These are phyloP conservation scores for Halesus radiatus DNA, from an alignment of 1,140 invertebrate species.

Conservation along the genomic window DNA sequence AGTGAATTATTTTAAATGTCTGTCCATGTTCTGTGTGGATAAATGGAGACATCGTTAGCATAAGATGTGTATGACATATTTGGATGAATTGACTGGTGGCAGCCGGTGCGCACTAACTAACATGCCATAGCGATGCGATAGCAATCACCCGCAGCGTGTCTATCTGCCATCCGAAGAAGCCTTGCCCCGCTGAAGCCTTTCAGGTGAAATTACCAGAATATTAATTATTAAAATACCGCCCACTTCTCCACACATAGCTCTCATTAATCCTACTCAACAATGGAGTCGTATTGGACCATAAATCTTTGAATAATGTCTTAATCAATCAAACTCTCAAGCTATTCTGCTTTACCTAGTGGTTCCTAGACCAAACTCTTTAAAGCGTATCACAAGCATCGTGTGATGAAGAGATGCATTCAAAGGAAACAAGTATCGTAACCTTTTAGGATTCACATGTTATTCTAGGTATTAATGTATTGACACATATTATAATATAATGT, in stretches of 20 bases:
- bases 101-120: too few species aligned
- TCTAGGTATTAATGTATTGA: constrained; percentile 39
- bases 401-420: constrained; percentile 18
- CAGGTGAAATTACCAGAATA: constrained; percentile 26
- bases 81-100: too few species aligned
- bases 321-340: not conserved
- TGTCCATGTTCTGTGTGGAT: too few species aligned
- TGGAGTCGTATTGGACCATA: constrained; percentile 37
- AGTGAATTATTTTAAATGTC: too few species aligned
- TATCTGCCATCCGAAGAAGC: constrained; percentile 6
- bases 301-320: constrained; percentile 12
- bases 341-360: constrained; percentile 10
- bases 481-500: constrained; percentile 24
- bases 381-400: constrained; percentile 33
- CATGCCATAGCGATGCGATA: too few species aligned
- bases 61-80: too few species aligned
- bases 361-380: constrained; percentile 22
- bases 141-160: too few species aligned
- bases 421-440: constrained; percentile 19
- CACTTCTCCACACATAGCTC: not conserved
- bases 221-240: not conserved
- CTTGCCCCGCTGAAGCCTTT: constrained; percentile 12
- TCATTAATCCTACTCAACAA: constrained; percentile 17
- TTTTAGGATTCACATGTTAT: constrained; percentile 55
- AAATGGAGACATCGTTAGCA: too few species aligned